These are phyloP conservation scores for Eunapius fragilis DNA, from an alignment of 37 sponge, comb jelly and placozoan genomes.

Conservation along the genomic window DNA sequence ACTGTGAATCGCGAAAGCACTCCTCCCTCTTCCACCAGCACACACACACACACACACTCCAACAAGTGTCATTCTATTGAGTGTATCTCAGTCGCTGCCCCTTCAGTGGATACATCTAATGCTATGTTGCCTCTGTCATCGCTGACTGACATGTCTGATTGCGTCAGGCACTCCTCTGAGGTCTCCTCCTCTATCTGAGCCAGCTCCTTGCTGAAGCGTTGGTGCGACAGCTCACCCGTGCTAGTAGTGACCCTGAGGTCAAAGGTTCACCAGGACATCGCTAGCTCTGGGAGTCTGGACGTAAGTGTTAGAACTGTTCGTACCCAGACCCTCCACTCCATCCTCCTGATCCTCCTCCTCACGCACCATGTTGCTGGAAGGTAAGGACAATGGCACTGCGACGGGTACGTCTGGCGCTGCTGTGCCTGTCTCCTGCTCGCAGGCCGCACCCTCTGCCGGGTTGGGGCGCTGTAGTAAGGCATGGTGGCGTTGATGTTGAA, in stretches of 20 bases:
- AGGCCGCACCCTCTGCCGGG: neutral
- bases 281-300: neutral
- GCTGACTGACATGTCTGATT: neutral
- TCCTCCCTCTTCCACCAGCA: neutral
- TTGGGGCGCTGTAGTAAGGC: neutral
- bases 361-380: neutral
- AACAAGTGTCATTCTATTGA: neutral
- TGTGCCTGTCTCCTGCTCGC: neutral
- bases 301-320: neutral
- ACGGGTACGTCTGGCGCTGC: neutral
- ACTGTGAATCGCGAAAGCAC: neutral
- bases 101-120: neutral
- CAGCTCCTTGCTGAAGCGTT: neutral
- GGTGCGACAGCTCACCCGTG: neutral
- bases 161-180: neutral
- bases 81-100: neutral
- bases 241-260: neutral
- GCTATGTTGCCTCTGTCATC: neutral
- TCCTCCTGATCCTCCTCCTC: too few relatives aligned
- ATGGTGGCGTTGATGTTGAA: conserved; percentile 13
- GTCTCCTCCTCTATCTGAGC: neutral
- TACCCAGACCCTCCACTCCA: neutral
- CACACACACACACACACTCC: neutral
- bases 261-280: neutral
- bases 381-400: neutral